Percentiles rank a stretch among this genome's conserved stretches.
These are phyloP conservation scores for Blomia tropicalis DNA, from an alignment of 2,888 invertebrate genomes.

Conservation along the genomic window DNA sequence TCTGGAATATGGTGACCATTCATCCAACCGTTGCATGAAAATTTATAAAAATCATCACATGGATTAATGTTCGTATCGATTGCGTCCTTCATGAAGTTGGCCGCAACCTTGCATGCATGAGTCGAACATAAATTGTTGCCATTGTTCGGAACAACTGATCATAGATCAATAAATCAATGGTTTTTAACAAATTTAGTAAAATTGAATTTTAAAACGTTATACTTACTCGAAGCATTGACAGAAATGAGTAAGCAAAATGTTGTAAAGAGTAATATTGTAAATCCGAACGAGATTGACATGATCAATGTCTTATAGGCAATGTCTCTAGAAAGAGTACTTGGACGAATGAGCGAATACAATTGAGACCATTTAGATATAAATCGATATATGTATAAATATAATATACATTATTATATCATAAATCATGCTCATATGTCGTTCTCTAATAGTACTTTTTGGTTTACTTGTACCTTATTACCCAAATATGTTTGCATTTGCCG, in stretches of 20 bases:
- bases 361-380: no score
- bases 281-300: no score
- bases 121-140: no score
- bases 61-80: constrained; percentile 3
- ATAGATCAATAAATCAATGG: background rate
- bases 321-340: no score
- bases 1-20: constrained; percentile 17
- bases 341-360: no score
- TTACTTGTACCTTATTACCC: no score
- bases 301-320: no score
- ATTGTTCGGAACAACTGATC: background rate
- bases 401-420: no score
- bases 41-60: constrained; percentile 21
- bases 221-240: background rate
- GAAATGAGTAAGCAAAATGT: background rate
- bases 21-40: constrained; percentile 20
- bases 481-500: no score
- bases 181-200: background rate
- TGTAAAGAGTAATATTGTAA: background rate
- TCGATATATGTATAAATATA: no score
- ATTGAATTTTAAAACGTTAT: background rate
- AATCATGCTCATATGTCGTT: no score
- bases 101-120: constrained; percentile 9
- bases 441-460: no score
- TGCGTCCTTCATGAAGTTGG: background rate